Base-by-base conservation (phyloP, 2,888 invertebrate genomes). In the Hirtodrosophila alboralis region DNA sequence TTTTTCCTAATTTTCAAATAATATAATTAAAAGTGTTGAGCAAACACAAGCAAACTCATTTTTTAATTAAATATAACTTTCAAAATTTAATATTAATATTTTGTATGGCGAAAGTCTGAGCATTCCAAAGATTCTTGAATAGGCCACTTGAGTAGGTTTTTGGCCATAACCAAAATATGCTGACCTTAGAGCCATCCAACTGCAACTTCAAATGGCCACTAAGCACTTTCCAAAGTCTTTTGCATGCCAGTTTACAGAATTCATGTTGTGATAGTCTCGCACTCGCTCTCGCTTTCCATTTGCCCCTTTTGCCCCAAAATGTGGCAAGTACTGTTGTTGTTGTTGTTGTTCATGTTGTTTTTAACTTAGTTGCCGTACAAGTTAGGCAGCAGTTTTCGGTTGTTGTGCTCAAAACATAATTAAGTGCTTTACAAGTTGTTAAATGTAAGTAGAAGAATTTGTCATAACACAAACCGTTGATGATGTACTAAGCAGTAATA, bases 191-290 rank as follows among this genome's bases (percentile, higher is more conserved):
- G 10, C 14, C 51, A 48, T 23, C 33, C 45, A 72, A 52, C 53
- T 61, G 57, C 59, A 85, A 83, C 84, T 83, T 43, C 84, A 79
- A 86, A 84, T 79, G 81, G 69, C 79, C 86, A 80, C 61, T 64
- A 80, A 86, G 69, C 81, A 86, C 79, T 79, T 79, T 86, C 84
- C 69, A 76, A 79, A 86, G 81, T 61, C 70, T 81, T 84, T 86
- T 84, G 81, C 86, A 86, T 80, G 77, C 54, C 81, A 60, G 65
- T 56, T 70, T 65, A 65, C 67, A 84, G 71, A 80, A 84, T 80
- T 84, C 49, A 52, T 72, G 81, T 76, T 80, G 74, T 68, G 63
- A 61, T 77, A 84, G 81, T 76, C 73, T 66, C 34, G 31, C 48
- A 44, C 28, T 40, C 38, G 33, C 34, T 40, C 27, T 48, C 38